phyloP scores from a whole-genome alignment of 2,113 vertebrate genomes.

The Plestiodon gilberti region DNA sequence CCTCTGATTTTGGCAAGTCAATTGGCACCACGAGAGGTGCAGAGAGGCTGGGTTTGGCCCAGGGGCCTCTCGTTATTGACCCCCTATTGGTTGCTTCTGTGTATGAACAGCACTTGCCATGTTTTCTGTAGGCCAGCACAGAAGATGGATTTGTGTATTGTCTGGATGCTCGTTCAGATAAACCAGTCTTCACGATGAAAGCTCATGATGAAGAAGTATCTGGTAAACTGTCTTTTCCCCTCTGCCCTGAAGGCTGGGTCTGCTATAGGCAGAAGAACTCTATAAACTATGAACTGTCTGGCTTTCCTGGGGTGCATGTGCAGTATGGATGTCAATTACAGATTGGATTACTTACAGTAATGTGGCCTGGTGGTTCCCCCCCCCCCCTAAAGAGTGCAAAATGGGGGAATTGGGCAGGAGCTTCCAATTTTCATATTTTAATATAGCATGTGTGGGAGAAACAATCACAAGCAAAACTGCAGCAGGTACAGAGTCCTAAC shows the following conservation, averaged over 20 bases:
- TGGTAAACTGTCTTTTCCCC: conserved; percentile 71
- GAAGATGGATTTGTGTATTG: conserved; percentile 98
- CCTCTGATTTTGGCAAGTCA: not conserved
- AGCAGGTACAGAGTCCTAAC: too few species aligned
- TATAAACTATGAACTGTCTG: too few species aligned
- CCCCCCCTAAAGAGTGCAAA: too few species aligned
- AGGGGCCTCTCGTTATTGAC: not conserved
- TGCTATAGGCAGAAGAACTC: not conserved
- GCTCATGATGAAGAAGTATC: conserved; percentile 94
- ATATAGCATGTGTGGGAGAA: too few species aligned
- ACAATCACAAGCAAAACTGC: too few species aligned
- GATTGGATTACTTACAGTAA: too few species aligned
- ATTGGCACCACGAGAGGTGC: too few species aligned
- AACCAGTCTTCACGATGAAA: conserved; percentile 92
- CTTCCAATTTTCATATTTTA: too few species aligned
- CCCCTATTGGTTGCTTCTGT: not conserved
- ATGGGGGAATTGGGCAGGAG: too few species aligned
- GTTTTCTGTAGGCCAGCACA: conserved; percentile 87
- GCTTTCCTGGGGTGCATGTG: too few species aligned
- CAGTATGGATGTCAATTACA: too few species aligned
- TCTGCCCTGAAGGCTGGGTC: not conserved
- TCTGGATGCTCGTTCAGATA: conserved; percentile 93
- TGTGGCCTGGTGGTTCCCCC: too few species aligned
- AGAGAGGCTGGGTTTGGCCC: not conserved
- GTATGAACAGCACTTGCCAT: not conserved